Percentiles rank a stretch among this genome's conserved stretches.
These are phyloP conservation scores for Tinea pellionella DNA, from an alignment of 2,888 invertebrate species.

Conservation along the genomic window DNA sequence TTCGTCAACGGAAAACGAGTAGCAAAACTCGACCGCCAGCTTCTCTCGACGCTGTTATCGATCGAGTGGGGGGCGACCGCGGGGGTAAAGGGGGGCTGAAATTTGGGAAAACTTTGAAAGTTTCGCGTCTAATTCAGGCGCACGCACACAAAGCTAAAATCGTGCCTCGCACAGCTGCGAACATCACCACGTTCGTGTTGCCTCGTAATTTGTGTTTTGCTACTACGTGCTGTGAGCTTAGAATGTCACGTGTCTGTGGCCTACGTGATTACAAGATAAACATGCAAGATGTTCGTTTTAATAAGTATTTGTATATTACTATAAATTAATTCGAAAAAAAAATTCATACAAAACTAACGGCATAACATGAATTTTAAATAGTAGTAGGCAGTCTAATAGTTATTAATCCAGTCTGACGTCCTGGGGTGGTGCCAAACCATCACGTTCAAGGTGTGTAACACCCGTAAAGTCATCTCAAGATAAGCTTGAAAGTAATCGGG, in stretches of 20 bases:
- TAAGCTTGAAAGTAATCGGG: too few species aligned
- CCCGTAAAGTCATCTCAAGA: too few species aligned
- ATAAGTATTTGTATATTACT: background rate
- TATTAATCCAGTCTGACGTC: too few species aligned
- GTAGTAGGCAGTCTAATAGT: too few species aligned
- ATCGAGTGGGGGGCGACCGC: constrained; percentile 33
- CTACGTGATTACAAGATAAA: constrained; percentile 31
- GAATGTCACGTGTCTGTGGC: constrained; percentile 56
- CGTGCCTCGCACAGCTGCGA: constrained; percentile 40
- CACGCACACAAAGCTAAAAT: constrained; percentile 51
- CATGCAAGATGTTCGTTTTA: background rate
- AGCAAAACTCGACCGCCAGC: background rate
- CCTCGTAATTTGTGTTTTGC: constrained; percentile 57
- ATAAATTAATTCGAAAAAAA: background rate
- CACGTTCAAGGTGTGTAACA: too few species aligned
- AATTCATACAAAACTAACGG: too few species aligned
- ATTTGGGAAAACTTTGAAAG: constrained; percentile 71
- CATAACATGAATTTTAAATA: too few species aligned
- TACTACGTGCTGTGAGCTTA: constrained; percentile 47
- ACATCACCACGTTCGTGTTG: constrained; percentile 27
- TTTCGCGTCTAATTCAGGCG: constrained; percentile 71
- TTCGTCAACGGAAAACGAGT: constrained; percentile 24
- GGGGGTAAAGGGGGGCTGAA: constrained; percentile 47
- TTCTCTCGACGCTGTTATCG: constrained; percentile 41
- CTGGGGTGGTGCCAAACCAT: too few species aligned